phyloP scores from a whole-genome alignment of 2,888 invertebrate species.

The Branchellion lobata region DNA sequence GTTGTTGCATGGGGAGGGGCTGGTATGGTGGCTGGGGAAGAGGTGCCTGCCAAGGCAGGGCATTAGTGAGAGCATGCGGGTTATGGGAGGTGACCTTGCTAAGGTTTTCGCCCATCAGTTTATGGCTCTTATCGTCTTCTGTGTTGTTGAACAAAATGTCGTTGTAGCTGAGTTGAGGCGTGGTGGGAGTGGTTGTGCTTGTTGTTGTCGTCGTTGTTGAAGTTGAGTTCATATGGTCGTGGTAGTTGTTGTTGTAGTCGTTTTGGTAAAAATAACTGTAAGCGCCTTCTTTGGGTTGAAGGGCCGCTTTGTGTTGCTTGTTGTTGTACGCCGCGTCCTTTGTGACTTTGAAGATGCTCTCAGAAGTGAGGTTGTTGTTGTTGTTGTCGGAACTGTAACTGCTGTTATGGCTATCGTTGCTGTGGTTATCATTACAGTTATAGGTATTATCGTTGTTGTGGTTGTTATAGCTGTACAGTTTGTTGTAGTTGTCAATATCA shows the following conservation, averaged over 20 bases:
- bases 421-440: background rate
- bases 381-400: background rate
- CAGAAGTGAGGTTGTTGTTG: constrained; percentile 8
- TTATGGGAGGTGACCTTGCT: background rate
- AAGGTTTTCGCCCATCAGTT: background rate
- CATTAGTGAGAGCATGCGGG: background rate
- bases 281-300: too few relatives aligned
- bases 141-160: constrained; percentile 2
- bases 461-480: background rate
- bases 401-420: background rate
- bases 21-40: background rate
- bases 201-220: background rate
- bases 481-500: background rate
- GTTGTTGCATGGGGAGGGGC: background rate
- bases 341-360: background rate
- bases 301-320: too few relatives aligned
- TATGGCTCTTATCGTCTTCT: background rate
- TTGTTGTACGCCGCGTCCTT: too few relatives aligned
- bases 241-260: background rate
- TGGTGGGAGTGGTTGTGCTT: background rate
- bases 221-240: background rate
- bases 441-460: background rate
- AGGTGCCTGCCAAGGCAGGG: background rate
- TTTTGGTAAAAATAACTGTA: too few relatives aligned
- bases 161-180: background rate